Evolutionary conservation across 2,888 invertebrate genomes (phyloP), one percentile per base, ranked within the genome.

Genomic region (Abrostola triplasia): DNA sequence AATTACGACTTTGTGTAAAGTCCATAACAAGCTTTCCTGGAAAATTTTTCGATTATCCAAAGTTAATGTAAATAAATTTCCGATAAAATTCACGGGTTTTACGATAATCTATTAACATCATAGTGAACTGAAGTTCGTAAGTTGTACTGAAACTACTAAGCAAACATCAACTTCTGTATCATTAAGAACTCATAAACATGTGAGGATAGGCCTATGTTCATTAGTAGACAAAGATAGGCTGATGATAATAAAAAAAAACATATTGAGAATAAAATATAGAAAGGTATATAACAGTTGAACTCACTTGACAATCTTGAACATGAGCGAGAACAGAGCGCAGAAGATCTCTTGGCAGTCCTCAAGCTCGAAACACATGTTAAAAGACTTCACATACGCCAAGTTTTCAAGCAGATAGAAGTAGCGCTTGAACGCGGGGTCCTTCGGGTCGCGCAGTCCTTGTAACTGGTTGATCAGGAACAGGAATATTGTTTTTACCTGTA

Each of bases 261-360:
- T n/a, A n/a, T n/a, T n/a, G n/a, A n/a, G n/a, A n/a, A n/a, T n/a
- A n/a, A n/a, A n/a, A 40, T 10, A 9, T 40, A 11, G 10, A 40
- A 40, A 40, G 8, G 9, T 9, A 40, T n/a, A 42, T 2, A 24
- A 24, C 1, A 24, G 13, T 8, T 8, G 2, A 52, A 96, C 97
- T 96, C 89, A 98, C 98, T 98, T 99, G 84, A 99, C 98, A 90
- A 99, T 98, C 92, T 97, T 98, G 89, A 99, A 99, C 96, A 99
- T 98, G 59, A 99, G 96, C 63, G 97, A 97, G 94, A 99, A 99
- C 1, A 99, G 95, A 11, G 97, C 97, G 86, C 98, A 98, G 93
- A 99, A 99, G 82, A 99, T 98, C 90, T 99, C 98, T 90, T 99
- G 99, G 83, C 98, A 98, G 93, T 99, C 99, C 89, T 99, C 99